phyloP scores from a whole-genome alignment of 2,797 vertebrate species.

The Acridotheres tristis region DNA sequence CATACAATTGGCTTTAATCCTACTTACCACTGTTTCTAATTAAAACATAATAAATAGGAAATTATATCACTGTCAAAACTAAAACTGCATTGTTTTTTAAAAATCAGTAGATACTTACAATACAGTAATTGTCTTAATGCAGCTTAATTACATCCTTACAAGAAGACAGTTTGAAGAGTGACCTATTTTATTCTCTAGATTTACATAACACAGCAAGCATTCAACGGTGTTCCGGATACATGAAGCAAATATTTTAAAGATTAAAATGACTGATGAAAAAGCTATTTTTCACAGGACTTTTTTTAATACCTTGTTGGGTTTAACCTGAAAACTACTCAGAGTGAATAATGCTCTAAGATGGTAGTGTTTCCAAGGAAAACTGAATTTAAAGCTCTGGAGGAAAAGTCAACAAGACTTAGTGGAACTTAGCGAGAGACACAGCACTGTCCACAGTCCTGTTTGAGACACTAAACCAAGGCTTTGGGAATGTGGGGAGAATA shows the following conservation, averaged over 20 bases:
- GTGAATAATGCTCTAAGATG: background rate
- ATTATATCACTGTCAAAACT: slow-evolving; percentile 34
- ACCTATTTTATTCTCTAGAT: slow-evolving; percentile 59
- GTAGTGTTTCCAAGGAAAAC: slow-evolving; percentile 28
- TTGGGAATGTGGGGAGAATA: background rate
- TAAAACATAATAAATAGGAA: slow-evolving; percentile 43
- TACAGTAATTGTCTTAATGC: slow-evolving; percentile 56
- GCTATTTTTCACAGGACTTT: slow-evolving; percentile 9
- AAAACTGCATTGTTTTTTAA: slow-evolving; percentile 9
- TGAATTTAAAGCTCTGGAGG: background rate
- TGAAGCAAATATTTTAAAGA: slow-evolving; percentile 49
- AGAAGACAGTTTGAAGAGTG: slow-evolving; percentile 54
- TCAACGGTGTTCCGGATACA: slow-evolving; percentile 7
- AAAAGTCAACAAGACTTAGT: background rate
- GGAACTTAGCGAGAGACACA: background rate
- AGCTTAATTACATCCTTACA: slow-evolving; percentile 47
- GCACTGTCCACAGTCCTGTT: background rate
- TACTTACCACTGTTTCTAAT: slow-evolving; percentile 43
- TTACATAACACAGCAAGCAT: slow-evolving; percentile 62
- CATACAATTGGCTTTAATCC: slow-evolving; percentile 26
- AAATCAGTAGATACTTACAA: slow-evolving; percentile 24
- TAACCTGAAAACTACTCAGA: slow-evolving; percentile 22
- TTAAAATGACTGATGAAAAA: slow-evolving; percentile 54
- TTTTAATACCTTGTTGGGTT: slow-evolving; percentile 30
- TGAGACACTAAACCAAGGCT: slow-evolving; percentile 17